Conservation (phyloP, 2,888 invertebrate genomes). For the Heteromyza rotundicornis region DNA sequence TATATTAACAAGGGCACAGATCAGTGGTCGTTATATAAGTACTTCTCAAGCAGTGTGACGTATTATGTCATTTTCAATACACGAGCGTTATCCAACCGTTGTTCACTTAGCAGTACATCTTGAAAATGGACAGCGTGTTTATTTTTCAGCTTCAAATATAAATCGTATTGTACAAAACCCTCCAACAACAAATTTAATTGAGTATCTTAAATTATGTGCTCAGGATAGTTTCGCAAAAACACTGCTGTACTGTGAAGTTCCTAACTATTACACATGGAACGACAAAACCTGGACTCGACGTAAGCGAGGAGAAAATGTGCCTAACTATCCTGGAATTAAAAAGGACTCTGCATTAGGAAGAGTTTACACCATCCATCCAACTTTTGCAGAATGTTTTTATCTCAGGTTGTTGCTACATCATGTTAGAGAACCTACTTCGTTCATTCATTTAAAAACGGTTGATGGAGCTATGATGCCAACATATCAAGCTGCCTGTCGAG, state of each 20-base stretch:
- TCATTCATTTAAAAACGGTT: too few species aligned
- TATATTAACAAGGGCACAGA: too few species aligned
- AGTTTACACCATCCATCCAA: not conserved
- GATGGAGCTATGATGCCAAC: too few species aligned
- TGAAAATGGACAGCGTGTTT: not conserved
- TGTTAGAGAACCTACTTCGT: too few species aligned
- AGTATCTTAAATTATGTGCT: not conserved
- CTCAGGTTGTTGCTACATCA: not conserved
- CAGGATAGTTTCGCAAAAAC: not conserved
- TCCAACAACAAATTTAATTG: not conserved
- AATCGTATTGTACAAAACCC: not conserved
- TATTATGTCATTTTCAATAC: not conserved
- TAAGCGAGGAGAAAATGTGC: not conserved
- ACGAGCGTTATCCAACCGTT: not conserved
- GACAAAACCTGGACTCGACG: not conserved
- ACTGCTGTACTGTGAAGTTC: not conserved
- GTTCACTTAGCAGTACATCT: not conserved
- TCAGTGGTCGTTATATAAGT: not conserved
- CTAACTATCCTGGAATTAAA: not conserved
- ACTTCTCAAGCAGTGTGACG: not conserved
- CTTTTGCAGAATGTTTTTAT: not conserved
- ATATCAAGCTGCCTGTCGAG: too few species aligned
- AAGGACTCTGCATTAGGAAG: not conserved
- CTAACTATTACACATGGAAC: not conserved
- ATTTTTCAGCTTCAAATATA: not conserved